Conservation (phyloP, 2,888 invertebrate species). For the Ypsolopha scabrella region DNA sequence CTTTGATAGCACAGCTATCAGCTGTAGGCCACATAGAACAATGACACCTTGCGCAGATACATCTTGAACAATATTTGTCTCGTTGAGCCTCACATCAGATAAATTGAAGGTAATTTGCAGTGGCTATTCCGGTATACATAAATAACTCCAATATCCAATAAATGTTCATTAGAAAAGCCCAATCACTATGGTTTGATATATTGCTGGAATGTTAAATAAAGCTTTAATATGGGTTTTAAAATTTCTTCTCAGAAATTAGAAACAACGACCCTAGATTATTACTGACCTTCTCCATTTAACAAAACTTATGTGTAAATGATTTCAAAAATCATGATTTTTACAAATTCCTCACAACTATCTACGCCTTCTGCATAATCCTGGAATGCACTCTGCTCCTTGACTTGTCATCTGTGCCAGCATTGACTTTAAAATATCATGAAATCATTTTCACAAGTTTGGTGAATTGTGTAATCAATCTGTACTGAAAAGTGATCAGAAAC, state of each 20-base stretch:
- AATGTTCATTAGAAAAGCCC: slow-evolving; percentile 61
- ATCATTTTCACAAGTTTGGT: slow-evolving; percentile 44
- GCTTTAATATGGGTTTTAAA: slow-evolving; percentile 62
- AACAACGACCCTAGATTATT: slow-evolving; percentile 48
- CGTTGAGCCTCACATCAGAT: slow-evolving; percentile 45
- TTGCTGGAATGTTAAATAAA: slow-evolving; percentile 70
- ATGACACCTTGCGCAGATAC: not conserved
- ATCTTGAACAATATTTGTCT: slow-evolving; percentile 29
- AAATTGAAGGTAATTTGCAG: slow-evolving; percentile 40
- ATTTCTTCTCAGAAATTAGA: slow-evolving; percentile 42
- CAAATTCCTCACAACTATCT: slow-evolving; percentile 9
- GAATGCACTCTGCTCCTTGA: not conserved
- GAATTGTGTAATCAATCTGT: slow-evolving; percentile 42
- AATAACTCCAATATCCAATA: slow-evolving; percentile 61
- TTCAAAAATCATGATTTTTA: slow-evolving; percentile 16
- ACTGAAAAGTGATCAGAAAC: slow-evolving; percentile 65
- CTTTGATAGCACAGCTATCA: not conserved
- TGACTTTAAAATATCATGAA: slow-evolving; percentile 24
- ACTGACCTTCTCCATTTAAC: slow-evolving; percentile 56
- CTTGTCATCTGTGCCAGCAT: slow-evolving; percentile 12
- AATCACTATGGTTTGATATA: slow-evolving; percentile 56
- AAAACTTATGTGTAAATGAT: slow-evolving; percentile 33
- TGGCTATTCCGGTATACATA: slow-evolving; percentile 43
- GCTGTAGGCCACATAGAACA: not conserved
- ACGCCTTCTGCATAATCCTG: slow-evolving; percentile 12